Evolutionary conservation across 2,888 invertebrate genomes (phyloP).

Genomic region (Scaptomyza tumidula): DNA sequence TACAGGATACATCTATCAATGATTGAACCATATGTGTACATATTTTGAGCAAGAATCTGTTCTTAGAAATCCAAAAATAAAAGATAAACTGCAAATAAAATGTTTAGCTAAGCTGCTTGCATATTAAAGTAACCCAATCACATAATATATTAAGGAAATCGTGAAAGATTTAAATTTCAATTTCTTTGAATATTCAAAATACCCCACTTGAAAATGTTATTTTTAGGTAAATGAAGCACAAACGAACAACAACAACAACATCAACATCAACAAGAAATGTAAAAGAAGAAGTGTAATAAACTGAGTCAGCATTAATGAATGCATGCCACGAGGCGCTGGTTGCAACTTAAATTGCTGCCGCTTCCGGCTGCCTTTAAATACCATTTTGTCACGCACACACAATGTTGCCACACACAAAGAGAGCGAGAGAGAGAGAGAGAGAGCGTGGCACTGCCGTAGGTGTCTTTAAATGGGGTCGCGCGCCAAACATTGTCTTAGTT

Average conservation of each 20-base stretch:
- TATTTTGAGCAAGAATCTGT: too few relatives aligned
- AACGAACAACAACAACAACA: conserved; percentile 1
- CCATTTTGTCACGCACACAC: conserved; percentile 83
- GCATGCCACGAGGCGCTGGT: conserved; percentile 58
- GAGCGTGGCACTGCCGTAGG: too few relatives aligned
- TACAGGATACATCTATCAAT: background rate
- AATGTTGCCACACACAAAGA: conserved; percentile 37
- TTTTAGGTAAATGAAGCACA: background rate
- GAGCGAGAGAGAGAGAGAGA: background rate
- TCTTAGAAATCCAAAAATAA: too few relatives aligned
- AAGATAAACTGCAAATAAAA: too few relatives aligned
- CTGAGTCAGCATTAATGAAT: conserved; percentile 64
- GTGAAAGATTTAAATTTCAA: too few relatives aligned
- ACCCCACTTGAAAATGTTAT: background rate
- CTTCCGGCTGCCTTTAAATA: conserved; percentile 84
- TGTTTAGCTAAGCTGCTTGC: too few relatives aligned
- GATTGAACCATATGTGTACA: too few relatives aligned
- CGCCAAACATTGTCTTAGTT: conserved; percentile 70
- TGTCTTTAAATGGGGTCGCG: conserved; percentile 60
- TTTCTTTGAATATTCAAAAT: background rate
- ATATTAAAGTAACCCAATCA: too few relatives aligned
- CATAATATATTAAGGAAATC: too few relatives aligned
- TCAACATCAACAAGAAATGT: conserved; percentile 3
- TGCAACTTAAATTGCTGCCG: conserved; percentile 84
- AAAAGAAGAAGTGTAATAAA: background rate